Base-by-base conservation (phyloP, 2,797 vertebrate species). In the Melanotaenia nigrans region DNA sequence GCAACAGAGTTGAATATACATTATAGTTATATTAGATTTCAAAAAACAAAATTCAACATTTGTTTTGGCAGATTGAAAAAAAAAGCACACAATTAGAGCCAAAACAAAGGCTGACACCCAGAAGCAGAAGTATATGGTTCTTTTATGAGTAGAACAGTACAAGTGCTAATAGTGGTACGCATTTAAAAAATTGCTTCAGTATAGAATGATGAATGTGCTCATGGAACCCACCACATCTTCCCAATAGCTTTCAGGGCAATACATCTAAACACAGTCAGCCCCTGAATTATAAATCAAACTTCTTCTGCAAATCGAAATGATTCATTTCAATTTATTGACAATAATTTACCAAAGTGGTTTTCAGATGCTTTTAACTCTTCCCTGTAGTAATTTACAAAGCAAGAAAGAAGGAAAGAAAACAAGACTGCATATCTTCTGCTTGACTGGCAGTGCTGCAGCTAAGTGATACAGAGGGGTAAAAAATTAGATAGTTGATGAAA, bases 291-390 rank as follows among this genome's bases (percentile, higher is more conserved):
- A 94, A 94, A 94, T 94, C 91, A 93, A 85, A 84, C 80, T 77
- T 91, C 87, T 89, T 30, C 30, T 25, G 54, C 89, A 87, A 83
- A 87, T 91, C 88, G 66, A 76, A 83, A 78, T 93, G 93, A 94
- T 93, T 94, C 89, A 94, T 92, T 90, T 86, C 89, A 90, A 93
- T 92, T 91, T 91, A 93, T 93, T 83, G 73, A 81, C 87, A 81
- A 92, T 94, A 86, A 94, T 94, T 93, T 93, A 94, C 83, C 69
- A 80, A 92, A 92, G 92, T 91, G 87, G 83, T 90, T 95, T 92
- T 93, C 89, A 81, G 85, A 93, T 88, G 91, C 89, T 93, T 92
- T 94, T 92, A 92, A 94, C 88, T 93, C 90, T 79, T 82, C 69
- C 20, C 68, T 24, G 76, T 83, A 78, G 89, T 92, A 93, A 94